A percentile compares a stretch with the other conserved stretches of the same genome.
Evolutionary conservation across 1,140 invertebrate genomes (phyloP).

Genomic region (Ceratoteleas bidentatus): DNA sequence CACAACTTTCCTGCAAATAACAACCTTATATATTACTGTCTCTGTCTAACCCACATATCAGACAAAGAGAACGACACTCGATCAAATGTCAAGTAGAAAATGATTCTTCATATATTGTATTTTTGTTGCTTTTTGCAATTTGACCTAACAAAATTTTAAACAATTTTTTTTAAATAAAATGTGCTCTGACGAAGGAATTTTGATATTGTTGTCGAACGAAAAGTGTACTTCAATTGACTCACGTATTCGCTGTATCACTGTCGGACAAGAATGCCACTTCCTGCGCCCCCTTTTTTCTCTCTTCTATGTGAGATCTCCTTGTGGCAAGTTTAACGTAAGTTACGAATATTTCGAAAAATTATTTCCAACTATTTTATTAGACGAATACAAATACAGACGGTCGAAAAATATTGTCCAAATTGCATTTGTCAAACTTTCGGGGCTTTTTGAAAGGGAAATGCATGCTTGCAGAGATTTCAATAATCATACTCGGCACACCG

Average conservation of each 20-base stretch:
- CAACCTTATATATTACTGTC: too few species aligned
- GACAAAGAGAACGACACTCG: not conserved
- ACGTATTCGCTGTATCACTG: not conserved
- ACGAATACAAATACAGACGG: too few species aligned
- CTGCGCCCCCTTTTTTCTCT: not conserved
- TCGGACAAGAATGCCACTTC: not conserved
- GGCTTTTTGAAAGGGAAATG: not conserved
- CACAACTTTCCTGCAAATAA: not conserved
- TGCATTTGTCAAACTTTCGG: too few species aligned
- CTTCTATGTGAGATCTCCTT: slow-evolving; percentile 8
- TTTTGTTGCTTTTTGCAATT: too few species aligned
- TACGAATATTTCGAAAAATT: not conserved
- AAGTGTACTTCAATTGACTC: not conserved
- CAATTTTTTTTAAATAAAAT: too few species aligned
- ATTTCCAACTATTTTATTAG: not conserved
- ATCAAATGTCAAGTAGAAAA: not conserved
- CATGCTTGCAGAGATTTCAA: not conserved
- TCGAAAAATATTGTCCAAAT: too few species aligned
- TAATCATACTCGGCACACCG: not conserved
- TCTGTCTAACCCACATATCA: too few species aligned
- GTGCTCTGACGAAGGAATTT: not conserved
- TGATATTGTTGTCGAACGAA: not conserved
- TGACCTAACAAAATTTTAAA: too few species aligned
- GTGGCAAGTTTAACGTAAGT: slow-evolving; percentile 22
- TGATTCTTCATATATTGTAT: not conserved